These are phyloP conservation scores for Macroglossus sobrinus DNA, from an alignment of 2,113 vertebrate genomes.

Conservation along the genomic window DNA sequence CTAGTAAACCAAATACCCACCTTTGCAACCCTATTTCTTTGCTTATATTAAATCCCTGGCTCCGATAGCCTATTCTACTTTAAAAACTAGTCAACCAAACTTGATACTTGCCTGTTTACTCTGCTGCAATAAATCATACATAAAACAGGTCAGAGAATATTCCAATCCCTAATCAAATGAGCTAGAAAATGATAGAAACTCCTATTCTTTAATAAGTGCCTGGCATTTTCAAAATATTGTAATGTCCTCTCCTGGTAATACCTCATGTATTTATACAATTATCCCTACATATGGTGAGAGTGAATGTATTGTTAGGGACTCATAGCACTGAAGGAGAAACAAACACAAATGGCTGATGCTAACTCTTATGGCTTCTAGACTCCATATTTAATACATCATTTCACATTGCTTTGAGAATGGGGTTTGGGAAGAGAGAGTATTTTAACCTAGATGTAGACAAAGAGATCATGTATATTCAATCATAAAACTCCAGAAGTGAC, in stretches of 20 bases:
- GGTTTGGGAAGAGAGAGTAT: not conserved
- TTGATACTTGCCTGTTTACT: not conserved
- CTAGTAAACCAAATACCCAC: slow-evolving; percentile 63
- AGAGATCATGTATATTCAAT: not conserved
- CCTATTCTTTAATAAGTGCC: not conserved
- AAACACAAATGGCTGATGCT: not conserved
- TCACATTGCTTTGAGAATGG: not conserved
- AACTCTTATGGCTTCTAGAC: not conserved
- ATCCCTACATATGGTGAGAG: not conserved
- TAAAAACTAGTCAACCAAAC: not conserved
- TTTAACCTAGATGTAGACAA: not conserved
- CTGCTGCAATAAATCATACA: not conserved
- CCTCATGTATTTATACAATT: not conserved
- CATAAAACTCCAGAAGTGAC: not conserved
- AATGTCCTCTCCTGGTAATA: not conserved
- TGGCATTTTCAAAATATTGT: not conserved
- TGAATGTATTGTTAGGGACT: not conserved
- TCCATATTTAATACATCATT: not conserved
- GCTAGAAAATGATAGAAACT: not conserved
- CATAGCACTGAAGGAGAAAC: not conserved
- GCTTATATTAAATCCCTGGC: not conserved
- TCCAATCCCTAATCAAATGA: not conserved
- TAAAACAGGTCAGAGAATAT: not conserved
- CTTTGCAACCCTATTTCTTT: slow-evolving; percentile 42
- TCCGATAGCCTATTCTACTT: not conserved